These are phyloP conservation scores for Sinodicranocentrus sp. DNA, from an alignment of 2,888 invertebrate species.

Conservation along the genomic window DNA sequence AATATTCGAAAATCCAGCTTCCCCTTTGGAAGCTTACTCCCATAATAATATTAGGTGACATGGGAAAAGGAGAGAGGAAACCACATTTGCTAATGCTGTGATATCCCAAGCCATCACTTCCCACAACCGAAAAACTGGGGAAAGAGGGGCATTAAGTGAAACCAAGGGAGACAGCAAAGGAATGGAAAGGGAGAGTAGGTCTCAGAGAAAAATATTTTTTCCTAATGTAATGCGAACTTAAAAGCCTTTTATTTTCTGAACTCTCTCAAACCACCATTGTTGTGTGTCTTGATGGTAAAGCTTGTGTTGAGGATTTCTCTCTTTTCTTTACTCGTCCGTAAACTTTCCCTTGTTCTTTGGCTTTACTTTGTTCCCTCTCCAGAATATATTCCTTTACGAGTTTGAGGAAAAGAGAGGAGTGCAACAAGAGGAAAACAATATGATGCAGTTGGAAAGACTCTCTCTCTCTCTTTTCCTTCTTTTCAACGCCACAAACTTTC, in stretches of 20 bases:
- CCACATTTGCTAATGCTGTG: not conserved
- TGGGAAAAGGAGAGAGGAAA: too few relatives aligned
- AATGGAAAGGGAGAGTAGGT: not conserved
- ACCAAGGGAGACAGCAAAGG: conserved; percentile 9
- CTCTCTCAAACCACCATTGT: conserved; percentile 1
- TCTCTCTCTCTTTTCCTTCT: not conserved
- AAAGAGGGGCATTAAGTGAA: conserved; percentile 42
- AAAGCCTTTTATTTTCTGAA: conserved; percentile 47
- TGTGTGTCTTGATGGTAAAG: conserved; percentile 1
- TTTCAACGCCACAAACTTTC: not conserved
- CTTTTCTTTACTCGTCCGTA: conserved; percentile 7
- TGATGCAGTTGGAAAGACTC: too few relatives aligned
- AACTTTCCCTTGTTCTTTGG: not conserved
- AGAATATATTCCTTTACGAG: too few relatives aligned
- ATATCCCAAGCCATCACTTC: conserved; percentile 16
- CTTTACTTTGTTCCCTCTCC: too few relatives aligned
- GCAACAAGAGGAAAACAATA: too few relatives aligned
- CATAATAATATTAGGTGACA: too few relatives aligned
- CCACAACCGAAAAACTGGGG: not conserved
- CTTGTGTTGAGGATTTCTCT: not conserved
- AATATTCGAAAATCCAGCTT: too few relatives aligned
- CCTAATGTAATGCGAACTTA: conserved; percentile 23
- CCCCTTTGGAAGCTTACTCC: too few relatives aligned
- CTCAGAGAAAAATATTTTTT: not conserved
- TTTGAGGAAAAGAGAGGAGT: too few relatives aligned